A percentile compares a stretch with the other conserved stretches of the same genome.
phyloP scores from a whole-genome alignment of 2,797 vertebrate genomes.

The Sorex maritimensis region DNA sequence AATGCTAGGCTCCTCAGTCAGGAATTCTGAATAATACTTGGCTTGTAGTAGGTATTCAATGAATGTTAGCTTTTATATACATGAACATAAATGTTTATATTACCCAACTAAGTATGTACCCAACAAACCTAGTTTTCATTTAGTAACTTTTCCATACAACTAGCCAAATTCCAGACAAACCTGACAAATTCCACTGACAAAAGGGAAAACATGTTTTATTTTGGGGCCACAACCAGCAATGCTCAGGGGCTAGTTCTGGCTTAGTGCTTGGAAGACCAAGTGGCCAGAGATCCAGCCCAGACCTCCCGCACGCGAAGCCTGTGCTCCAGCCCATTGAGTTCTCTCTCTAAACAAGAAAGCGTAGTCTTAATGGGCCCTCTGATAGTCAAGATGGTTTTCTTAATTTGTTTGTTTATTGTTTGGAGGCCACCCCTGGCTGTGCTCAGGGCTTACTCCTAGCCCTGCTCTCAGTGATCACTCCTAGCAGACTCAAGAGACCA shows the following conservation, averaged over 20 bases:
- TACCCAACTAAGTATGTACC: not conserved
- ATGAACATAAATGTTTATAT: not conserved
- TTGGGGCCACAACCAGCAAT: no score
- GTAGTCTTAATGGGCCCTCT: not conserved
- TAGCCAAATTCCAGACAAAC: constrained; percentile 29
- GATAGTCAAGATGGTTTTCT: not conserved
- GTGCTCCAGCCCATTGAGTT: no score
- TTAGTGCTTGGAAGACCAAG: no score
- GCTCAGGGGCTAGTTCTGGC: no score
- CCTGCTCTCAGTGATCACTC: no score
- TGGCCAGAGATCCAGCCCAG: no score
- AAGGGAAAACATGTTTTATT: not conserved
- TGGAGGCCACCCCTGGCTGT: no score
- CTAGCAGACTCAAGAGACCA: no score
- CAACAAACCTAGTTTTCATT: constrained; percentile 23
- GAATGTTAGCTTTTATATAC: not conserved
- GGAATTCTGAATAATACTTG: constrained; percentile 2
- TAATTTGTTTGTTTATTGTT: no score
- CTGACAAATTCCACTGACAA: constrained; percentile 45
- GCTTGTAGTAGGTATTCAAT: not conserved
- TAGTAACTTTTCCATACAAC: constrained; percentile 49
- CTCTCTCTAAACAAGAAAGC: not conserved
- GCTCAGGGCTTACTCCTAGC: no score
- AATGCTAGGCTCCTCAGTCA: constrained; percentile 1
- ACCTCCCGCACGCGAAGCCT: no score